These are phyloP conservation scores for Pseudomyrmex pallidus DNA, from an alignment of 1,140 invertebrate species.

Conservation along the genomic window DNA sequence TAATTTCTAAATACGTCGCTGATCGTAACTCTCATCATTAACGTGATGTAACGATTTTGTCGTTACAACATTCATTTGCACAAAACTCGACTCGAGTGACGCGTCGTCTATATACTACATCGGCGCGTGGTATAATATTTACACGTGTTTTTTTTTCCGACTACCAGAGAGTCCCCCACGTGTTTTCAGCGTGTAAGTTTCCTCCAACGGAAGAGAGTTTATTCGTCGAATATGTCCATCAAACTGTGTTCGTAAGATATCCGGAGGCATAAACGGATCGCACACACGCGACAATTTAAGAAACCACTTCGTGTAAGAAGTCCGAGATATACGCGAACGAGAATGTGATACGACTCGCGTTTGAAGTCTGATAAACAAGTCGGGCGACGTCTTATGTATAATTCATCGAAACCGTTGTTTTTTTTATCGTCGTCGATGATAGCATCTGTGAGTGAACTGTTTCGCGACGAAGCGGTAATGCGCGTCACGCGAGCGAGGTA, in stretches of 20 bases:
- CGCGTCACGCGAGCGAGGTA: slow-evolving; percentile 4
- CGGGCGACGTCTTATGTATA: not conserved
- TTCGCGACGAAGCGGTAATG: not conserved
- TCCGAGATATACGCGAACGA: no score
- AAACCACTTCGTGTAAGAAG: no score
- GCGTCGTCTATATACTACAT: not conserved
- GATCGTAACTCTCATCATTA: slow-evolving; percentile 41
- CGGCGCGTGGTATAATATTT: slow-evolving; percentile 43
- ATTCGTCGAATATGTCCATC: not conserved
- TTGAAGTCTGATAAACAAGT: not conserved
- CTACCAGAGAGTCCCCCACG: no score
- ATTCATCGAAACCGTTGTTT: not conserved
- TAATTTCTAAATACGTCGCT: slow-evolving; percentile 76
- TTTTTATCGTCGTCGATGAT: not conserved
- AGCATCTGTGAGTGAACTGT: slow-evolving; percentile 31
- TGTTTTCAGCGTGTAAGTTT: slow-evolving; percentile 6
- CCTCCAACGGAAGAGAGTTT: not conserved
- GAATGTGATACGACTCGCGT: not conserved
- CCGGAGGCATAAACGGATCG: no score
- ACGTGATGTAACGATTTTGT: slow-evolving; percentile 52
- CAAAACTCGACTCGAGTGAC: slow-evolving; percentile 45
- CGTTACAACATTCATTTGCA: slow-evolving; percentile 54
- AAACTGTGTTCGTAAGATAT: not conserved
- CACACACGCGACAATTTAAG: no score
- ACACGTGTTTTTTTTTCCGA: slow-evolving; percentile 4